A percentile compares a stretch with the other conserved stretches of the same genome.
Evolutionary conservation across 2,888 invertebrate species (phyloP).

Genomic region (Parascotia fuliginaria): DNA sequence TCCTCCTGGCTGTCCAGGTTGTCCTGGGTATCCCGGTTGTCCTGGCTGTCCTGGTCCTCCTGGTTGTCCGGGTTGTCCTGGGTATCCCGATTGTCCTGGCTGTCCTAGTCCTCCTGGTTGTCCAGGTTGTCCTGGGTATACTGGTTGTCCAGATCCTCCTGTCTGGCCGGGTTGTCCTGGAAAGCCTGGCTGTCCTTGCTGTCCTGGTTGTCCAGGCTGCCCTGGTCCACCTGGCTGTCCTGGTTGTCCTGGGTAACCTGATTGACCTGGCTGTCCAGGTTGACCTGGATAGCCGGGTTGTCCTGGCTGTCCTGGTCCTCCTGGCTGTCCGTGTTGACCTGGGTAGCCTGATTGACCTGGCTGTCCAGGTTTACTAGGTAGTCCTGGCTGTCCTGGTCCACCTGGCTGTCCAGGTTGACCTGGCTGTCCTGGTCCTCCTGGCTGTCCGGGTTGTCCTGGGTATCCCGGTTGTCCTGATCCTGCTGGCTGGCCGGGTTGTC

Average conservation of each 20-base stretch:
- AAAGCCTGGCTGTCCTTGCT: neutral
- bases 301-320: neutral
- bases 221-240: conserved; percentile 6
- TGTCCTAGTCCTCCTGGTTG: conserved; percentile 1
- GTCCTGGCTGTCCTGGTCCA: conserved; percentile 11
- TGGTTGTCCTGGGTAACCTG: neutral
- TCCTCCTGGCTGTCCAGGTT: neutral
- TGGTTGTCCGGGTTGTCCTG: neutral
- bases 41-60: conserved; percentile 11
- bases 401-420: neutral
- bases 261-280: conserved; percentile 3
- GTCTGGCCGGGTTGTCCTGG: conserved; percentile 1
- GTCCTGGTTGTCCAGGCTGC: conserved; percentile 12
- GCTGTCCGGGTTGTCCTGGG: neutral
- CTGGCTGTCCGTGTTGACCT: neutral
- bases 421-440: conserved; percentile 1
- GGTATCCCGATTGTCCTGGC: too few species aligned
- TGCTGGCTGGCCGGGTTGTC: neutral
- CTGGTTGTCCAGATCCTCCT: neutral
- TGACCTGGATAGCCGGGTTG: neutral
- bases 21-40: conserved; percentile 11
- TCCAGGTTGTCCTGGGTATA: neutral
- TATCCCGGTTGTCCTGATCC: neutral
- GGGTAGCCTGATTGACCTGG: neutral
- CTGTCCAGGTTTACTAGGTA: conserved; percentile 10